Evolutionary conservation across 30 jellyfish, hydroid and myxozoan species (phyloP).

Genomic region (Aurelia coerulea): DNA sequence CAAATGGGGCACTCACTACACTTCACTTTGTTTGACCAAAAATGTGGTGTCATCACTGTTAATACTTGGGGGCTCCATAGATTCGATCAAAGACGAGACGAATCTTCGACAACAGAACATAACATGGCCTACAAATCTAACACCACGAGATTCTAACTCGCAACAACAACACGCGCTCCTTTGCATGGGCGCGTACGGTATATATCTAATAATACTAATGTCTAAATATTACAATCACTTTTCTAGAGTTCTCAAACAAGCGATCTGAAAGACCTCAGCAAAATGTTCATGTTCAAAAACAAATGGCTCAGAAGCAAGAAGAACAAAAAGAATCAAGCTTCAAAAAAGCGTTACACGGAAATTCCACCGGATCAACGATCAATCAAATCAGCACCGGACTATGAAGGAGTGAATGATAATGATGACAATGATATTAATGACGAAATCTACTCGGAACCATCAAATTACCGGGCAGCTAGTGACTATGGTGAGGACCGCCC

Average conservation of each 20-base stretch:
- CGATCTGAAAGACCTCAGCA: constrained; percentile 59
- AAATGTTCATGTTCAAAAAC: constrained; percentile 73
- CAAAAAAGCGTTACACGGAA: constrained; percentile 69
- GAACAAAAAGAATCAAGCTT: constrained; percentile 28
- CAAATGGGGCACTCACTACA: no score
- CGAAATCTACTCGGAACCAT: constrained; percentile 21
- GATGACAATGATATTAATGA: constrained; percentile 1
- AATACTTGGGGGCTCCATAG: no score
- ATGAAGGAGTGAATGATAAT: constrained; percentile 44
- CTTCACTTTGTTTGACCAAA: no score
- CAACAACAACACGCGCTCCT: no score
- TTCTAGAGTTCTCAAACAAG: constrained; percentile 66
- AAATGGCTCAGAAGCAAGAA: constrained; percentile 35
- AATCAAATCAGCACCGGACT: constrained; percentile 36
- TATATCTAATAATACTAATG: no score
- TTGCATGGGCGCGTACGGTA: no score
- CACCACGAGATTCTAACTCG: no score
- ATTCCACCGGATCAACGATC: constrained; percentile 64
- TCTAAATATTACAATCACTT: no score
- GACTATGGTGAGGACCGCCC: constrained; percentile 43
- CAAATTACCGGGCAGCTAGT: constrained; percentile 40
- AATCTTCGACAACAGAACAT: no score
- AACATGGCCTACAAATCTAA: no score
- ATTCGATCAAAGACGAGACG: no score
- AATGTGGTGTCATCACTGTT: no score